These are phyloP conservation scores for Euzetes globulus DNA, from an alignment of 2,888 invertebrate genomes.

Conservation along the genomic window DNA sequence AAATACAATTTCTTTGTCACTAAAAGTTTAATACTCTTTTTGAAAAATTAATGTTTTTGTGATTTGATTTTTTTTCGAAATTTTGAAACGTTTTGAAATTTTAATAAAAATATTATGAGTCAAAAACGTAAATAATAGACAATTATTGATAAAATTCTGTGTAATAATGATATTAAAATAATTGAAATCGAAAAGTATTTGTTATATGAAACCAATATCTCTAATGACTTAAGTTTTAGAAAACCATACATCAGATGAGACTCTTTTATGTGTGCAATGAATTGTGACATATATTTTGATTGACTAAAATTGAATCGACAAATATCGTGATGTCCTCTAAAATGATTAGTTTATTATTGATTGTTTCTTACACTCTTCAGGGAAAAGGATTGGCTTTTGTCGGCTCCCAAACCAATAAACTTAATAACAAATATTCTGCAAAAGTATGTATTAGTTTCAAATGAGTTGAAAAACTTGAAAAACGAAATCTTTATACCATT, in stretches of 20 bases:
- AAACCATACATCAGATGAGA: not conserved
- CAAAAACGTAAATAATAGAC: not conserved
- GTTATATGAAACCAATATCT: not conserved
- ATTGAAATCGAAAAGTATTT: not conserved
- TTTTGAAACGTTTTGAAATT: no score
- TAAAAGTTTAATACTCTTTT: no score
- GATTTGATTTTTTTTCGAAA: no score
- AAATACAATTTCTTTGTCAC: no score
- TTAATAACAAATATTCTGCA: not conserved
- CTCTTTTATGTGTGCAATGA: not conserved
- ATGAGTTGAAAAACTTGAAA: no score
- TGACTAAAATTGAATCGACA: conserved; percentile 9
- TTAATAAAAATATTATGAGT: not conserved
- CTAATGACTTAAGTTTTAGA: not conserved
- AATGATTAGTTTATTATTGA: conserved; percentile 24
- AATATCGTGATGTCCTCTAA: conserved; percentile 18
- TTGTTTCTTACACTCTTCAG: not conserved
- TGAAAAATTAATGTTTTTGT: no score
- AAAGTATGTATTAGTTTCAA: conserved; percentile 4
- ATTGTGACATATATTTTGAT: not conserved
- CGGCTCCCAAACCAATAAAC: not conserved
- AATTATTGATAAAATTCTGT: not conserved
- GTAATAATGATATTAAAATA: not conserved
- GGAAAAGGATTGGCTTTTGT: not conserved
- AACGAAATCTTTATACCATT: not conserved